Conservation (phyloP, 2,888 invertebrate genomes). For the Meganola albula region DNA sequence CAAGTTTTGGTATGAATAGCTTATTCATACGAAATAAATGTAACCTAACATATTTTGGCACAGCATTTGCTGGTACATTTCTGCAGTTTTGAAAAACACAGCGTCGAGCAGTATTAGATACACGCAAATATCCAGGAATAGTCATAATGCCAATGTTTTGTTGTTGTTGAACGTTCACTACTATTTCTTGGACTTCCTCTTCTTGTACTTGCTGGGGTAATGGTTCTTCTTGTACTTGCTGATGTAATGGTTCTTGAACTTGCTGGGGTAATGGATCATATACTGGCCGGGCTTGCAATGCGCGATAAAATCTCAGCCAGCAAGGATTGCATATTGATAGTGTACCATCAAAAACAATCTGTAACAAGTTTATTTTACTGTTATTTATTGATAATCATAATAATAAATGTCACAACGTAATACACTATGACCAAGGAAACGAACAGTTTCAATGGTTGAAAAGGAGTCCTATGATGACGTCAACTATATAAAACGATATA, state of each 20-base stretch:
- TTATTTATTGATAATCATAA: conserved; percentile 2
- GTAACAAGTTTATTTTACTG: conserved; percentile 3
- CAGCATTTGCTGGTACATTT: neutral
- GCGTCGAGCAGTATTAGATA: conserved; percentile 2
- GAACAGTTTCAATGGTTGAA: neutral
- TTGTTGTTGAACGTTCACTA: conserved; percentile 2
- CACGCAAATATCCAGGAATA: conserved; percentile 4
- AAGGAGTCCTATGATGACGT: neutral
- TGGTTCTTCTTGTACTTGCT: conserved; percentile 2
- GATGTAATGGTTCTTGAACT: neutral
- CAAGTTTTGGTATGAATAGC: conserved; percentile 8
- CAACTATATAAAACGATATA: neutral
- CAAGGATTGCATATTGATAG: conserved; percentile 6
- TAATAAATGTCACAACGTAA: neutral
- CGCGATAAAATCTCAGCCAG: conserved; percentile 5
- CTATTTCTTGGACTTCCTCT: conserved; percentile 3
- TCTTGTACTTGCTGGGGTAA: conserved; percentile 3
- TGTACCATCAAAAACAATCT: conserved; percentile 6
- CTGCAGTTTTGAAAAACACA: neutral
- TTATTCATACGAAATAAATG: conserved; percentile 7
- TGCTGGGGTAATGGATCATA: neutral
- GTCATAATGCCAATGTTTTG: conserved; percentile 5
- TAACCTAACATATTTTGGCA: conserved; percentile 3
- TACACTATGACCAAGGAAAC: conserved; percentile 1
- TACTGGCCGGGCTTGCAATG: neutral